Percentiles rank a stretch among this genome's conserved stretches.
Conservation (phyloP, 1,140 invertebrate species). For the Pemphigus obesinymphae region DNA sequence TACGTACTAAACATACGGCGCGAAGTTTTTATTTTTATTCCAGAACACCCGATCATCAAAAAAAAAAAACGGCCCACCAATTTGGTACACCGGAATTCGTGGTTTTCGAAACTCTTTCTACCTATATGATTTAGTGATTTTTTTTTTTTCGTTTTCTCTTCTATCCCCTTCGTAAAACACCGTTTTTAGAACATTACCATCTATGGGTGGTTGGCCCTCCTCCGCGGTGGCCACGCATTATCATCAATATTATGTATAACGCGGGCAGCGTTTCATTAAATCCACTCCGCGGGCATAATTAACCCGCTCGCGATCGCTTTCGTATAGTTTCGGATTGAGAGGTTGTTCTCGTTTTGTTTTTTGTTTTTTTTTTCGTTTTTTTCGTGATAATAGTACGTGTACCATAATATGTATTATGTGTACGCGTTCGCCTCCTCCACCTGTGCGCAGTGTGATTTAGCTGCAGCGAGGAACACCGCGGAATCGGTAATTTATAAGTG, state of each 20-base stretch:
- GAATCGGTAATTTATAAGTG: conserved; percentile 34
- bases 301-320: neutral
- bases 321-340: neutral
- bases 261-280: conserved; percentile 17
- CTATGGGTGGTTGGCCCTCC: neutral
- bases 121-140: neutral
- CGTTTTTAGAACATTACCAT: neutral
- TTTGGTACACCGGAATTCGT: neutral
- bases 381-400: too few species aligned
- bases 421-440: neutral
- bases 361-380: neutral
- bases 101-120: neutral
- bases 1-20: neutral
- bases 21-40: neutral
- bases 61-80: neutral
- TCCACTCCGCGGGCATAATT: conserved; percentile 17
- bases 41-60: neutral
- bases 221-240: neutral
- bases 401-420: neutral
- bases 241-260: conserved; percentile 9
- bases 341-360: neutral
- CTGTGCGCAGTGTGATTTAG: too few species aligned
- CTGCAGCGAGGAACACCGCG: neutral
- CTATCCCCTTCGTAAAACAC: neutral
- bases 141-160: neutral